phyloP scores from a whole-genome alignment of 2,888 invertebrate genomes.

The Thelaira solivaga region DNA sequence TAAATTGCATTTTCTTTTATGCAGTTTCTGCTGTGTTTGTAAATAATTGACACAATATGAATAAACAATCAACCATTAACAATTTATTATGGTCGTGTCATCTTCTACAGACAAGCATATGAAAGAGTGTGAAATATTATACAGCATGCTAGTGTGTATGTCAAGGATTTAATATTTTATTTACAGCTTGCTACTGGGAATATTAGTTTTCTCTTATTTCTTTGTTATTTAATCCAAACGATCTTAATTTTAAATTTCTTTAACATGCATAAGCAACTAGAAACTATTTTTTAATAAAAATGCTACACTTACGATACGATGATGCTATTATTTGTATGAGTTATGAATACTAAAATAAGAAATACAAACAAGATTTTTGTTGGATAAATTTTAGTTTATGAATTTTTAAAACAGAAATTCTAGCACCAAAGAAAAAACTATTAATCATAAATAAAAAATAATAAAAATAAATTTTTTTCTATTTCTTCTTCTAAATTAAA shows the following conservation, averaged over 20 bases:
- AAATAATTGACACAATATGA: slow-evolving; percentile 20
- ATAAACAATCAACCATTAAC: slow-evolving; percentile 14
- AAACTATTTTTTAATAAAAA: not conserved
- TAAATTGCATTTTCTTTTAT: not conserved
- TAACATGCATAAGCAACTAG: not conserved
- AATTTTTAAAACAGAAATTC: too few species aligned
- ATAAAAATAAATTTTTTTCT: too few species aligned
- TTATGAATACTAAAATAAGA: too few species aligned
- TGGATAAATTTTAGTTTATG: too few species aligned
- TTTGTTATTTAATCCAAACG: not conserved
- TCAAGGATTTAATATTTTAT: not conserved
- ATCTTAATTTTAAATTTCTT: not conserved
- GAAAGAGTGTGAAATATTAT: not conserved
- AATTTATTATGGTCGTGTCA: slow-evolving; percentile 3
- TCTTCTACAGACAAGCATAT: not conserved
- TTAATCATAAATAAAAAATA: too few species aligned
- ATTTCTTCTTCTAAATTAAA: too few species aligned
- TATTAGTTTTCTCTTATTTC: not conserved
- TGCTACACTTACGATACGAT: not conserved
- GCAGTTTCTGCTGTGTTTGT: not conserved
- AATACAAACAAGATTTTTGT: too few species aligned
- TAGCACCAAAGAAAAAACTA: too few species aligned
- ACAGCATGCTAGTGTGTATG: not conserved
- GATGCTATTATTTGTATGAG: too few species aligned
- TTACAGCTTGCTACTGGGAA: not conserved